A percentile compares a stretch with the other conserved stretches of the same genome.
phyloP scores from a whole-genome alignment of 23 tunicate genomes.

The Ciona savignyi region DNA sequence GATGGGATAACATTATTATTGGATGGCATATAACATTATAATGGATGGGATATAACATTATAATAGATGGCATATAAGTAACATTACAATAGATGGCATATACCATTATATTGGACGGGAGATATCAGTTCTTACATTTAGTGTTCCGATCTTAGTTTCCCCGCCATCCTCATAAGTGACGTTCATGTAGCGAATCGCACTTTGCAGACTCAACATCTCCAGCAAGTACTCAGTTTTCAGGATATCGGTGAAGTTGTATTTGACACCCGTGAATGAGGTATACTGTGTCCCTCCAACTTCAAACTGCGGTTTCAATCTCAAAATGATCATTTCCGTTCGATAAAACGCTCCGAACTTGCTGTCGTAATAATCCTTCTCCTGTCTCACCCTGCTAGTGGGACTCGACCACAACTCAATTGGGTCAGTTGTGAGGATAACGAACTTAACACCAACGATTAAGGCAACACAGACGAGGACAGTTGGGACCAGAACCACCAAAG shows the following conservation, averaged over 20 bases:
- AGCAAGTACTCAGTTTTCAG: constrained; percentile 40
- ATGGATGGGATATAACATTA: no score
- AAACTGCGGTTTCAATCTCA: constrained; percentile 56
- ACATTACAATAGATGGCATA: no score
- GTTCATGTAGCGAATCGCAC: constrained; percentile 39
- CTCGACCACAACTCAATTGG: constrained; percentile 97
- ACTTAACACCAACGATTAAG: constrained; percentile 54
- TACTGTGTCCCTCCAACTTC: constrained; percentile 18
- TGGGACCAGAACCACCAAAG: constrained; percentile 32
- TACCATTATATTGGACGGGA: no score
- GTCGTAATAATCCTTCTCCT: constrained; percentile 84
- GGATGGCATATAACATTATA: no score
- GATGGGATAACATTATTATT: no score
- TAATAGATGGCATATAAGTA: no score
- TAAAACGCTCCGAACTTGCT: constrained; percentile 78
- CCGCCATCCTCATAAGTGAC: constrained; percentile 41
- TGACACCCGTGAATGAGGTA: constrained; percentile 35
- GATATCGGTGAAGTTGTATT: constrained; percentile 63
- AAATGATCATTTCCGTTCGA: constrained; percentile 78
- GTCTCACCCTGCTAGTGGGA: constrained; percentile 50
- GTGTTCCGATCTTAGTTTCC: constrained; percentile 17
- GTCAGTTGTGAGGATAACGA: constrained; percentile 80
- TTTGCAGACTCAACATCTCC: constrained; percentile 59
- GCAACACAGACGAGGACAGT: constrained; percentile 29
- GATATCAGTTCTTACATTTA: constrained; percentile 29